Base-by-base conservation (phyloP, 1,140 invertebrate species). In the Listronotus oregonensis region DNA sequence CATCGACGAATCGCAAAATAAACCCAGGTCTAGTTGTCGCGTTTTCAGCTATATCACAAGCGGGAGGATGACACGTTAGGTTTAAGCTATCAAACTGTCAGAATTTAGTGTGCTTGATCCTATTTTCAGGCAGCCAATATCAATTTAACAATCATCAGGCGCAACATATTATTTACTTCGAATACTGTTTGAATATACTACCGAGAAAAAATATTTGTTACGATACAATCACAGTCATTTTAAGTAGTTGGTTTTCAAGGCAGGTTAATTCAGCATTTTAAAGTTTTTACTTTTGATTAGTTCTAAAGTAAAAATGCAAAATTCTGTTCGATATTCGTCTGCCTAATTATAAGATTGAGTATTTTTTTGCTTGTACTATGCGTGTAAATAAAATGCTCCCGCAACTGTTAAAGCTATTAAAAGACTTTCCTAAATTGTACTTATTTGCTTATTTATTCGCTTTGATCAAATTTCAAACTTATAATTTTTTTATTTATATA, bases 381-480 rank as follows among this genome's bases (percentile, higher is more conserved):
- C 49, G 32, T 42, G 18, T 44, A 43, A 43, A 57, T 44, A 51
- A 57, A 59, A 65, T 21, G 39, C 43, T 51, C 57, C 58, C 67
- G 63, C 63, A 37, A 60, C 44, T 56, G 50, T 69, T 66, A 72
- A 72, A 71, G 62, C 68, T 68, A 72, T 62, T 44, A 67, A 69
- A 65, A 67, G 52, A 57, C 39, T 69, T 51, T 55, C 44, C 65
- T 66, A 69, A 75, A 73, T 74, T 75, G 71, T 76, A 73, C 71
- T 76, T 74, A 71, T 70, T 70, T 70, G 56, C 66, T 68, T 74
- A 76, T 61, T 76, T 34, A 52, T 62, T 71, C 72, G 72, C 72
- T 65, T 58, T 34, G 55, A 12, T 43, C 37, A 56, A 51, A 21
- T 51, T 64, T 75, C 70, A 74, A 69, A 67, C 55, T 67, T 64